A percentile compares a stretch with the other conserved stretches of the same genome.
Conservation (phyloP, 2,113 vertebrate genomes). For the Cebus imitator region DNA sequence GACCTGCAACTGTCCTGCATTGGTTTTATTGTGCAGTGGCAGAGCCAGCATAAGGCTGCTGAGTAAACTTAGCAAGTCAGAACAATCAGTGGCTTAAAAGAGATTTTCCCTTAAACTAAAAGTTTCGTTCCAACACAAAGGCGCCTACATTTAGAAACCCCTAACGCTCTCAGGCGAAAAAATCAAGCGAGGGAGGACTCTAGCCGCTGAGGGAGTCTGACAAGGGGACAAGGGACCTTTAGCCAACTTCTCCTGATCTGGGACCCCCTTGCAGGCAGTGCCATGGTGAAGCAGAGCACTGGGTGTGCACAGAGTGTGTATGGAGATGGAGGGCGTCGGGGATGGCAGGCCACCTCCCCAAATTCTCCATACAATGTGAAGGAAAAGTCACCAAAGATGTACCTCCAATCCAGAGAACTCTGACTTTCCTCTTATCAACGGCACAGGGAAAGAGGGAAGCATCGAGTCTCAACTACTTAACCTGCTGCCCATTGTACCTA, state of each 20-base stretch:
- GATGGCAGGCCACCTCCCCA: background rate
- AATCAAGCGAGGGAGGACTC: background rate
- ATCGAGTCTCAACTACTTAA: background rate
- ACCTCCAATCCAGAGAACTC: constrained; percentile 26
- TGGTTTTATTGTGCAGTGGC: constrained; percentile 63
- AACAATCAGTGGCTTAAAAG: constrained; percentile 78
- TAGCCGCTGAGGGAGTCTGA: background rate
- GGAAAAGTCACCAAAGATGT: constrained; percentile 28
- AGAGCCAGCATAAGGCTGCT: constrained; percentile 61
- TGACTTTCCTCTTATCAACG: constrained; percentile 45
- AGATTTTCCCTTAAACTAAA: constrained; percentile 75
- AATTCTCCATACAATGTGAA: constrained; percentile 11
- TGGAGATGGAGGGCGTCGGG: background rate
- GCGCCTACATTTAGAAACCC: constrained; percentile 16
- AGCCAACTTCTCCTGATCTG: background rate
- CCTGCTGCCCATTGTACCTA: constrained; percentile 85
- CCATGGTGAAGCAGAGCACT: background rate
- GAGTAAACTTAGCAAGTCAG: constrained; percentile 75
- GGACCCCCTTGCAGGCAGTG: background rate
- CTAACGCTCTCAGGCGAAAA: constrained; percentile 9
- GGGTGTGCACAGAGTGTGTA: background rate
- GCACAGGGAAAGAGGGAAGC: constrained; percentile 10
- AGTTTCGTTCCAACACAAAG: constrained; percentile 75
- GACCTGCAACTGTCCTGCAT: constrained; percentile 64
- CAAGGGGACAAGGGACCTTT: background rate